phyloP scores from a whole-genome alignment of 2,888 invertebrate genomes.

The Pterostichus madidus region DNA sequence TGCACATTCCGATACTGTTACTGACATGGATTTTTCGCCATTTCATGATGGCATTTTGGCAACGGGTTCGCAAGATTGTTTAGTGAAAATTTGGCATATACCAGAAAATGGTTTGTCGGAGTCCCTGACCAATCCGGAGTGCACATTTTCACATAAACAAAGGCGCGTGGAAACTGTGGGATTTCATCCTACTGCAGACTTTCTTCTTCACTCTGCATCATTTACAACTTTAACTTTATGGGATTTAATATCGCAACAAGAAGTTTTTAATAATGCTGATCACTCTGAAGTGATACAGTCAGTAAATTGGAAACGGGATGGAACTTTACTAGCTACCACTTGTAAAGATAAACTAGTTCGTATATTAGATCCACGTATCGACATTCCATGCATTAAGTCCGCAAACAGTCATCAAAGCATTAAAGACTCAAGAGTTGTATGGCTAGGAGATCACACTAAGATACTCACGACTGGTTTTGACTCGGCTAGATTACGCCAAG shows the following conservation, averaged over 20 bases:
- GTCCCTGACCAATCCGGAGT: slow-evolving; percentile 88
- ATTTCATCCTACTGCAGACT: slow-evolving; percentile 95
- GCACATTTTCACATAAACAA: slow-evolving; percentile 90
- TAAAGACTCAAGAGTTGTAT: slow-evolving; percentile 94
- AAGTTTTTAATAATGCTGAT: slow-evolving; percentile 84
- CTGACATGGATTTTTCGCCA: slow-evolving; percentile 97
- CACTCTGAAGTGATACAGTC: slow-evolving; percentile 94
- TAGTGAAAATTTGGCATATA: slow-evolving; percentile 95
- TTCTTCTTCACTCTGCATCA: slow-evolving; percentile 91
- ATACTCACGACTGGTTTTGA: slow-evolving; percentile 96
- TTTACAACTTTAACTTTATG: slow-evolving; percentile 90
- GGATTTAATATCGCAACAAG: slow-evolving; percentile 91
- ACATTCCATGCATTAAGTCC: slow-evolving; percentile 81
- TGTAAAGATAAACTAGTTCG: slow-evolving; percentile 95
- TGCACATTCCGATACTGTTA: slow-evolving; percentile 93
- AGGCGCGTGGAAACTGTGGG: slow-evolving; percentile 92
- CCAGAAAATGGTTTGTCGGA: slow-evolving; percentile 89
- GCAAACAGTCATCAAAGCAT: slow-evolving; percentile 92
- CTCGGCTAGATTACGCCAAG: slow-evolving; percentile 90
- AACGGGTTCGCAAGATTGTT: slow-evolving; percentile 93
- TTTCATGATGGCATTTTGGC: slow-evolving; percentile 95
- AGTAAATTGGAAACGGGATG: slow-evolving; percentile 94
- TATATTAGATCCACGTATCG: slow-evolving; percentile 89
- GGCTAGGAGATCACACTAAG: slow-evolving; percentile 91
- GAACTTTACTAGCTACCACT: slow-evolving; percentile 89